These are phyloP conservation scores for Microcebus tavaratra DNA, from an alignment of 2,113 vertebrate genomes.

Conservation along the genomic window DNA sequence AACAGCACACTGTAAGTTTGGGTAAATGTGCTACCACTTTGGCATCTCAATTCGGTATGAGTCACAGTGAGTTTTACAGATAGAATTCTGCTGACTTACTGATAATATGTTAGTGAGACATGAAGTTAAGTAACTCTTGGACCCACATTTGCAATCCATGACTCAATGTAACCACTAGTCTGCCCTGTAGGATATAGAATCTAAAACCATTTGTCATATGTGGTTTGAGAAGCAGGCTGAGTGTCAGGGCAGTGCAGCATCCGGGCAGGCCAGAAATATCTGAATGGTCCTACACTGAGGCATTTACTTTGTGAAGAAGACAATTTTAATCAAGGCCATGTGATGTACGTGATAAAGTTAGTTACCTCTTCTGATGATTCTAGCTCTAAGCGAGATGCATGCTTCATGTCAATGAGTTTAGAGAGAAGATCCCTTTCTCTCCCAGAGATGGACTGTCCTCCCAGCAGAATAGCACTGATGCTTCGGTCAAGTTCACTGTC, in stretches of 20 bases:
- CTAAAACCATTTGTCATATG: not conserved
- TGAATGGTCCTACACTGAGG: not conserved
- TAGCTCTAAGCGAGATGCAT: conserved; percentile 53
- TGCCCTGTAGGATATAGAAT: not conserved
- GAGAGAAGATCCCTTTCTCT: conserved; percentile 73
- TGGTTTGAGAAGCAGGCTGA: conserved; percentile 18
- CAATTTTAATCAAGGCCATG: not conserved
- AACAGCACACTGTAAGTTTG: not conserved
- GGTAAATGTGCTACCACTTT: not conserved
- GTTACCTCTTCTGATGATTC: conserved; percentile 84
- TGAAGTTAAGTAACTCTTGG: not conserved
- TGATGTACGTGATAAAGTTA: not conserved
- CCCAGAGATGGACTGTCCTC: conserved; percentile 53
- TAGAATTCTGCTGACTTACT: conserved; percentile 31
- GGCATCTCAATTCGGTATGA: conserved; percentile 4
- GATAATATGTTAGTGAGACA: not conserved
- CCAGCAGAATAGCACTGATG: conserved; percentile 60
- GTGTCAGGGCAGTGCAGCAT: not conserved
- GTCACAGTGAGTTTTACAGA: not conserved
- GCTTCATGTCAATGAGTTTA: conserved; percentile 77
- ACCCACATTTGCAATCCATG: not conserved
- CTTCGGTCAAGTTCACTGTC: not conserved
- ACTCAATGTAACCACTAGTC: not conserved
- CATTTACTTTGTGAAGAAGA: not conserved
- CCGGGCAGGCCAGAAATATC: not conserved